Conservation (phyloP, 2,113 vertebrate genomes). For the Tylochromis polylepis region DNA sequence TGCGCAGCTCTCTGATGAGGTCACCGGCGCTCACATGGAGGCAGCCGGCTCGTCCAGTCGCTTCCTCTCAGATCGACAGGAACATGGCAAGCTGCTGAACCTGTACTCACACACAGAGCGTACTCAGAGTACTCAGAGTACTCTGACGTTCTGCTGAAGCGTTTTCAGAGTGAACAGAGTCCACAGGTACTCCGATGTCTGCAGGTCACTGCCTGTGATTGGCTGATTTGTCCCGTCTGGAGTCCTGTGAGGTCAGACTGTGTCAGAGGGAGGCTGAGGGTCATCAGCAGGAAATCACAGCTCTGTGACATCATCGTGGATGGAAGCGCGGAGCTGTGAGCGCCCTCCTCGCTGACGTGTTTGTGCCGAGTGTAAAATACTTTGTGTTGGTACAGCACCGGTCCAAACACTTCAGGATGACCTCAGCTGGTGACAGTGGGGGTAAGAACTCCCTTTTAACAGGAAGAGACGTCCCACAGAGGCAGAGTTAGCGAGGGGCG, state of each 20-base stretch:
- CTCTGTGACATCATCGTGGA: not conserved
- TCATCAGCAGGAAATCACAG: accelerated
- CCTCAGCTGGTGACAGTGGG: not conserved
- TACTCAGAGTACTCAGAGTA: not conserved
- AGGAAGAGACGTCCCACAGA: not conserved
- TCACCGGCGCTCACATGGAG: no score
- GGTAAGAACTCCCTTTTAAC: not conserved
- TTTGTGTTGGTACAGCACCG: not conserved
- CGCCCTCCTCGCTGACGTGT: not conserved
- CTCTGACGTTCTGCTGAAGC: no score
- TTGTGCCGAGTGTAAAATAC: no score
- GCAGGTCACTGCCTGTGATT: accelerated
- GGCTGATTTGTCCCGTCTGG: not conserved
- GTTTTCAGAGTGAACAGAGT: no score
- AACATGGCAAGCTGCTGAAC: no score
- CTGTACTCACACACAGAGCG: not conserved
- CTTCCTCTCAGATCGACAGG: no score
- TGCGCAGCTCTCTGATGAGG: no score
- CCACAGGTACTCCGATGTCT: not conserved
- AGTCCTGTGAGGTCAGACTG: not conserved
- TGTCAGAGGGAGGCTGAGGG: not conserved
- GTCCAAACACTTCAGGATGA: not conserved
- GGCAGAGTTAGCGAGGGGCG: not conserved
- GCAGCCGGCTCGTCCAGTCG: no score
- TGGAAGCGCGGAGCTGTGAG: not conserved